These are phyloP conservation scores for Ophonus ardosiacus DNA, from an alignment of 2,888 invertebrate genomes.

Conservation along the genomic window DNA sequence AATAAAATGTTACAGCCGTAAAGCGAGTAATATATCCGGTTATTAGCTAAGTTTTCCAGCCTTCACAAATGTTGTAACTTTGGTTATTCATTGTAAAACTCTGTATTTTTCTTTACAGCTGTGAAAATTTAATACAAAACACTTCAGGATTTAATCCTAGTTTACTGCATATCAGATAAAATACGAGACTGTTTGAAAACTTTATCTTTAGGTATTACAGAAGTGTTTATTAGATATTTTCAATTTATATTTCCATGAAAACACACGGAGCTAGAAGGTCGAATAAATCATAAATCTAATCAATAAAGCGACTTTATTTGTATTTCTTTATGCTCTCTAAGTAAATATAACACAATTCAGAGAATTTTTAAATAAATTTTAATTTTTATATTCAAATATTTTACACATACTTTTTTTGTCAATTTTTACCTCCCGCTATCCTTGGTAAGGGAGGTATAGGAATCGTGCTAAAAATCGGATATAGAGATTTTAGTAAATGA, in stretches of 20 bases:
- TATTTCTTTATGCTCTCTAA: no score
- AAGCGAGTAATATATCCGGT: conserved; percentile 1
- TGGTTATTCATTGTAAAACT: neutral
- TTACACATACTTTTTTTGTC: no score
- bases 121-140: neutral
- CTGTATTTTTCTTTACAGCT: neutral
- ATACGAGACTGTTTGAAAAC: neutral
- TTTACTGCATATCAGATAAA: neutral
- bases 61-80: conserved; percentile 1
- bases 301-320: no score
- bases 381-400: no score
- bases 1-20: conserved; percentile 4
- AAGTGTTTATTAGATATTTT: neutral
- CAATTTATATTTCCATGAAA: neutral
- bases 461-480: no score
- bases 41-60: conserved; percentile 4
- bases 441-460: no score
- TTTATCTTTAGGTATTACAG: neutral
- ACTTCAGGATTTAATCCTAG: neutral
- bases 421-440: no score
- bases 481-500: no score
- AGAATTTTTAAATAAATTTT: no score
- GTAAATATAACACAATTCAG: no score
- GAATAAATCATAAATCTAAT: no score
- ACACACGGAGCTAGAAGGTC: neutral